Evolutionary conservation across 2,888 invertebrate species (phyloP).

Genomic region (Hydrotaea cyrtoneurina): DNA sequence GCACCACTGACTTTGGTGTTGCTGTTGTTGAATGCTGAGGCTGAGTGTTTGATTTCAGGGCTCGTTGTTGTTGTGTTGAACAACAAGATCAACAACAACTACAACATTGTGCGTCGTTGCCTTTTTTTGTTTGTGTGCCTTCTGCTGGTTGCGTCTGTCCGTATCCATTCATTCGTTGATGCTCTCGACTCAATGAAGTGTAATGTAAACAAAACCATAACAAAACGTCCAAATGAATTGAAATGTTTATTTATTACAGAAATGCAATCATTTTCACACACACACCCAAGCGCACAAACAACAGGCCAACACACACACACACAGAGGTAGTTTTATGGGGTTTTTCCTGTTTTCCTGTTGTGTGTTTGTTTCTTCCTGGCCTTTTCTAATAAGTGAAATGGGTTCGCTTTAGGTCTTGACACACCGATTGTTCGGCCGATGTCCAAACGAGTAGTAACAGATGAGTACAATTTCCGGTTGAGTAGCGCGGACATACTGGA

Average conservation of each 20-base stretch:
- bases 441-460: no score
- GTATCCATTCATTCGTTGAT: background rate
- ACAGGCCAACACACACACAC: no score
- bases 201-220: constrained; percentile 37
- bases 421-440: no score
- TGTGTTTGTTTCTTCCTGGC: background rate
- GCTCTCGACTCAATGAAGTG: constrained; percentile 49
- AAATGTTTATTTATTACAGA: constrained; percentile 54
- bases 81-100: constrained; percentile 3
- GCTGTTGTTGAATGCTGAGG: background rate
- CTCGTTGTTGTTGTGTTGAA: background rate
- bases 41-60: constrained; percentile 7
- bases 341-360: background rate
- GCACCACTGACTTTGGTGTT: constrained; percentile 19
- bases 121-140: background rate
- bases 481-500: no score
- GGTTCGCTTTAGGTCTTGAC: no score
- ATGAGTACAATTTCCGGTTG: no score
- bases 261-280: constrained; percentile 45
- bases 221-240: constrained; percentile 48
- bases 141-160: background rate
- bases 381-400: background rate
- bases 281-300: no score
- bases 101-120: background rate
- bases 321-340: constrained; percentile 1